Base-by-base conservation (phyloP, 1,140 invertebrate species). In the Berghia stephanieae region DNA sequence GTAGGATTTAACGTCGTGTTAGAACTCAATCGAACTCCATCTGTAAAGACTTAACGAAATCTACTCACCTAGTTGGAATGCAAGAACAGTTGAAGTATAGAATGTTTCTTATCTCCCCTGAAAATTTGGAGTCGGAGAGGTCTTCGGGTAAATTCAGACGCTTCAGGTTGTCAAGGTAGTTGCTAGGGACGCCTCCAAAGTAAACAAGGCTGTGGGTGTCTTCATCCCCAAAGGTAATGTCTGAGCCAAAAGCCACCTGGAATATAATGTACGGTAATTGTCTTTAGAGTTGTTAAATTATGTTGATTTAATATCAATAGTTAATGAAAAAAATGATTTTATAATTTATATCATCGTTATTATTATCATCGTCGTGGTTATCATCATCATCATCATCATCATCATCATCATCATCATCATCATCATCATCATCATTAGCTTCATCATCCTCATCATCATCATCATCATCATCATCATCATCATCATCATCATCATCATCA, bases 41-140 rank as follows among this genome's bases (percentile, higher is more conserved):
- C n/a, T n/a, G n/a, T n/a, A n/a, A n/a, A n/a, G n/a, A n/a, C n/a
- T n/a, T n/a, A 10, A 38, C 13, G 8, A 67, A 38, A 34, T 3
- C 3, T 24, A 71, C 69, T 27, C 40, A 74, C 71, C 87, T 79
- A 4, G 81, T 79, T 16, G 82, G 83, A 27, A 80, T 73, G 68
- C 87, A 88, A 8, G 87, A 81, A 80, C 87, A 88, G 73, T 88
- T 88, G 75, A 82, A 82, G 78, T 88, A 88, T 10, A 87, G 74
- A 0, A 88, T 83, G 78, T 88, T 88, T 63, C 87, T 67, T 13
- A 88, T 81, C 36, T 82, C 77, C 2, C 86, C 85, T 8, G 40
- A 40, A 60, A 86, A 85, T 52, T 69, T 70, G 2, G 75, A 21
- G 24, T 69, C 57, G 55, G 80, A 80, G 42, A 81, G 78, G 0